phyloP scores from a whole-genome alignment of 2,797 vertebrate genomes.

The Galagoides demidoff region DNA sequence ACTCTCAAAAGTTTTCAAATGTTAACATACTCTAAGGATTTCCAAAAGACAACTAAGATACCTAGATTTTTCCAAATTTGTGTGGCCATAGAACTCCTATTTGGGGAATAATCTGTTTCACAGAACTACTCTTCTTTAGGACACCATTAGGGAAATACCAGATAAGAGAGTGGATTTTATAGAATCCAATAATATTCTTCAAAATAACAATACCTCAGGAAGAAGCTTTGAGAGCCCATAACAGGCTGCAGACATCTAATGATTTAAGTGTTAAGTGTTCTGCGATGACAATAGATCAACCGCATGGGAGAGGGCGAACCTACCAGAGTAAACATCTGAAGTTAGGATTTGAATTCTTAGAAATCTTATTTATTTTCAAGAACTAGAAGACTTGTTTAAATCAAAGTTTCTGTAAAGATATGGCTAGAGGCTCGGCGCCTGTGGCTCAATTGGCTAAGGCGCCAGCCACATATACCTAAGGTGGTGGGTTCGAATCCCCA shows the following conservation, averaged over 20 bases:
- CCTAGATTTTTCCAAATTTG: neutral
- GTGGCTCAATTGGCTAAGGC: no score
- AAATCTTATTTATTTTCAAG: conserved; percentile 16
- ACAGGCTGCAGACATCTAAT: neutral
- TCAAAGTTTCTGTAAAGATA: conserved; percentile 14
- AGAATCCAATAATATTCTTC: conserved; percentile 39
- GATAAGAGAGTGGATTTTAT: neutral
- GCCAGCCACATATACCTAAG: no score
- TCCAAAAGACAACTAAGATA: neutral
- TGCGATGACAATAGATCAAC: conserved; percentile 20
- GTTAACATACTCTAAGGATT: neutral
- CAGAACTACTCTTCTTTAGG: conserved; percentile 30
- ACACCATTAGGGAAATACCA: neutral
- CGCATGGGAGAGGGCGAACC: neutral
- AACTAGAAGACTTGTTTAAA: conserved; percentile 43
- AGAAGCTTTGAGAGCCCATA: neutral
- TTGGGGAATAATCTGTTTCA: neutral
- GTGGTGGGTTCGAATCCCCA: no score
- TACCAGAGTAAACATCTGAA: neutral
- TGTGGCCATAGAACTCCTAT: neutral
- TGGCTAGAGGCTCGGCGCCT: no score
- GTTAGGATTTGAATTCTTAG: conserved; percentile 40
- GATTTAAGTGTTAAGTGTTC: neutral
- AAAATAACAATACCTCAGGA: neutral
- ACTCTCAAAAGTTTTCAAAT: conserved; percentile 3